A percentile compares a stretch with the other conserved stretches of the same genome.
phyloP scores from a whole-genome alignment of 2,888 invertebrate genomes.

The Geotrupes spiniger region DNA sequence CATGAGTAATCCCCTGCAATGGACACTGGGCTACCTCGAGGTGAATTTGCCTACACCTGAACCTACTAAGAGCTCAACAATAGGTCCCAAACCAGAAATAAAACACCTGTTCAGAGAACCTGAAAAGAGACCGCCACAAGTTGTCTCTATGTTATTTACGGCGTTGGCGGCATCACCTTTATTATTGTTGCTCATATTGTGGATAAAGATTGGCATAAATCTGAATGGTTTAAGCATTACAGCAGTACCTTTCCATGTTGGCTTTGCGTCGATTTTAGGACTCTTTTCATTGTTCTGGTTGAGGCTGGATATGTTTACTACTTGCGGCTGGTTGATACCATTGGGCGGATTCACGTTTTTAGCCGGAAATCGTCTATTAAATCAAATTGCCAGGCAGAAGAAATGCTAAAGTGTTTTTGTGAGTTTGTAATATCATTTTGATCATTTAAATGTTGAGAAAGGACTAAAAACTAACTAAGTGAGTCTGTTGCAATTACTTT shows the following conservation, averaged over 20 bases:
- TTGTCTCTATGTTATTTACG: slow-evolving; percentile 90
- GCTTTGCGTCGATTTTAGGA: slow-evolving; percentile 82
- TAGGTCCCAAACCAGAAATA: slow-evolving; percentile 60
- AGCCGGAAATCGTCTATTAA: slow-evolving; percentile 86
- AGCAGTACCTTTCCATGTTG: slow-evolving; percentile 86
- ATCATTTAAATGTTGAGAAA: too few relatives aligned
- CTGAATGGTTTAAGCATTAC: slow-evolving; percentile 77
- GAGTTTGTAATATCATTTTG: too few relatives aligned
- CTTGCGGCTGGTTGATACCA: slow-evolving; percentile 82
- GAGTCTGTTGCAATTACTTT: too few relatives aligned
- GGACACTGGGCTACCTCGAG: slow-evolving; percentile 76
- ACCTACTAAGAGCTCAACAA: slow-evolving; percentile 33
- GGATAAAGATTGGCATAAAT: slow-evolving; percentile 86
- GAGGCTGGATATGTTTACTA: slow-evolving; percentile 92
- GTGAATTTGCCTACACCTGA: slow-evolving; percentile 60
- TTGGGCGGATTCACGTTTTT: slow-evolving; percentile 89
- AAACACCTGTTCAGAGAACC: slow-evolving; percentile 86
- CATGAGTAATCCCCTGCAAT: slow-evolving; percentile 84
- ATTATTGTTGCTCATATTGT: slow-evolving; percentile 76
- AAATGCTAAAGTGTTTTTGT: too few relatives aligned
- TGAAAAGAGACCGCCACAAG: slow-evolving; percentile 84
- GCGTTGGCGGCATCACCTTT: slow-evolving; percentile 78
- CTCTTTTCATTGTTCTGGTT: slow-evolving; percentile 93
- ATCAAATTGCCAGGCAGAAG: slow-evolving; percentile 65
- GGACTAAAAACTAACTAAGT: too few relatives aligned